Evolutionary conservation across 2,888 invertebrate species (phyloP).

Genomic region (Parnassius mnemosyne): DNA sequence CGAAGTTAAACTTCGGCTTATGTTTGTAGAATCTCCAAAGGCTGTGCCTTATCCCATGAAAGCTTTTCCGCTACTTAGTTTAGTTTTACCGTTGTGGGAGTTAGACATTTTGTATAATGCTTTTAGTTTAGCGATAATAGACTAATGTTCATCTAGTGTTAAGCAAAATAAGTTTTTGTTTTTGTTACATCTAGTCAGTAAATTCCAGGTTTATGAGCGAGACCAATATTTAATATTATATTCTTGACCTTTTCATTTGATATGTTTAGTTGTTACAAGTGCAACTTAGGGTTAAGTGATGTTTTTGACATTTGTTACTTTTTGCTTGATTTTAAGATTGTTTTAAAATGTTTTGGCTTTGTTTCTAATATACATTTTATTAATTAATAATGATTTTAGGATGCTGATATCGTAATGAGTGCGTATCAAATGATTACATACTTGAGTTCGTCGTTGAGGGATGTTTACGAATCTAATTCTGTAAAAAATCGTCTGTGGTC

Average conservation of each 20-base stretch:
- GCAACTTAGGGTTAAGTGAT: slow-evolving; percentile 23
- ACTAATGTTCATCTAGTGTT: slow-evolving; percentile 8
- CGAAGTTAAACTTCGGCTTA: no score
- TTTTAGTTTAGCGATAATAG: slow-evolving; percentile 9
- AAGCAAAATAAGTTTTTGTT: slow-evolving; percentile 22
- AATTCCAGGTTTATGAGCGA: slow-evolving; percentile 43
- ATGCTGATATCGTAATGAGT: no score
- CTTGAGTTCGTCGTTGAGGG: no score
- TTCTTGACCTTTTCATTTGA: slow-evolving; percentile 19
- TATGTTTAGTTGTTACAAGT: slow-evolving; percentile 25
- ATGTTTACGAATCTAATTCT: no score
- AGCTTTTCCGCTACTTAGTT: slow-evolving; percentile 3
- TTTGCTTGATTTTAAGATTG: slow-evolving; percentile 20
- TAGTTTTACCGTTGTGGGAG: not conserved
- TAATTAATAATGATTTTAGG: no score
- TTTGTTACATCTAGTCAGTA: slow-evolving; percentile 20
- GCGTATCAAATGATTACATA: no score
- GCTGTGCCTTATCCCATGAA: not conserved
- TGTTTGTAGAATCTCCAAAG: not conserved
- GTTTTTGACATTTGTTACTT: slow-evolving; percentile 15
- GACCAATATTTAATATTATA: slow-evolving; percentile 37
- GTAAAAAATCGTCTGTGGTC: no score
- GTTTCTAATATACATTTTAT: slow-evolving; percentile 33
- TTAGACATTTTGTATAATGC: not conserved
- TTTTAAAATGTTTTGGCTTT: slow-evolving; percentile 12